These are phyloP conservation scores for Galeruca laticollis DNA, from an alignment of 2,888 invertebrate species.

Conservation along the genomic window DNA sequence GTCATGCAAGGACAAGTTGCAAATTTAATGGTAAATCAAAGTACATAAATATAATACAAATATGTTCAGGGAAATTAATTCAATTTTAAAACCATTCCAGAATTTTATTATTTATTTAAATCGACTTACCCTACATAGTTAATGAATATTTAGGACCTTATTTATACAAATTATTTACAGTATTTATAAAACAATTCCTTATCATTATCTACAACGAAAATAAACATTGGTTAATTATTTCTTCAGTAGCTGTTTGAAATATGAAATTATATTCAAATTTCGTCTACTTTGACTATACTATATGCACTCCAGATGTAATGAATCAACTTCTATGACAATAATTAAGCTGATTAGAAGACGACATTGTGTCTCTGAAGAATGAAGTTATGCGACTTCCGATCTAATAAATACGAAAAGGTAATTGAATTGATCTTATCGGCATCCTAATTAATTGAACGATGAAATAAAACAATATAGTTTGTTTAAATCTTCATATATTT, in stretches of 20 bases:
- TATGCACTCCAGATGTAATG: constrained; percentile 24
- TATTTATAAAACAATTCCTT: too few species aligned
- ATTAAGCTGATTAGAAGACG: constrained; percentile 44
- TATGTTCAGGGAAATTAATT: too few species aligned
- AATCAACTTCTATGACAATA: constrained; percentile 45
- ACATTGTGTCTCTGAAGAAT: constrained; percentile 36
- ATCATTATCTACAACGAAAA: background rate
- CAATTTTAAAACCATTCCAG: too few species aligned
- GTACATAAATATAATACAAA: too few species aligned
- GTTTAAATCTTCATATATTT: too few species aligned
- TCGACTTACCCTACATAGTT: too few species aligned
- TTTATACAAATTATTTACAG: too few species aligned
- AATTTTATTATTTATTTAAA: too few species aligned
- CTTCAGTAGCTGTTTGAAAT: background rate
- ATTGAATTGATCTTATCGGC: constrained; percentile 15
- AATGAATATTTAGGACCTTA: too few species aligned
- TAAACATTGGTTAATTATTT: background rate
- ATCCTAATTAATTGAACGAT: background rate
- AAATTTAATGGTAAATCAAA: too few species aligned
- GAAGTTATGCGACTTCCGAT: constrained; percentile 24
- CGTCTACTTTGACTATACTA: constrained; percentile 4
- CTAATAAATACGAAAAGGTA: constrained; percentile 18
- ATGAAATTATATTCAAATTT: background rate
- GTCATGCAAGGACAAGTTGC: background rate
- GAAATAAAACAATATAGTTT: too few species aligned